Base-by-base conservation (phyloP, 2,888 invertebrate species). In the Diaperis boleti region DNA sequence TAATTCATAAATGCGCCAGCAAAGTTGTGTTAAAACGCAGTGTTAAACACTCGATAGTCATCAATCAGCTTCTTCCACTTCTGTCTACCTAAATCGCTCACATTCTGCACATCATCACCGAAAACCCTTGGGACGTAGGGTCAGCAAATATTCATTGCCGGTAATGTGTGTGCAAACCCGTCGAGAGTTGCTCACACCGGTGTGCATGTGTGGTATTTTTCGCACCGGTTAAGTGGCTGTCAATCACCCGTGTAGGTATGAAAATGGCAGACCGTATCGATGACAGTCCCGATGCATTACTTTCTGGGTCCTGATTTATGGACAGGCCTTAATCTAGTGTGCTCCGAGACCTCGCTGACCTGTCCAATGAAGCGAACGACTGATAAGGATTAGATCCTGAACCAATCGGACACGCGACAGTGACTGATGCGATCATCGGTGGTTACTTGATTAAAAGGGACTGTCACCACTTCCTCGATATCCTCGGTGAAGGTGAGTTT, bases 371-470 rank as follows among this genome's bases (percentile, higher is more conserved):
- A 78, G 77, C 77, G 78, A 62, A 73, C 73, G 76, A 77, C 74
- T 77, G 79, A 79, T 79, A 79, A 79, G 78, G 78, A 78, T 78
- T 79, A 78, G 75, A 76, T 74, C 71, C 73, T 69, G 66, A 66
- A 68, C 76, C 77, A 75, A 77, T 77, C 76, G 75, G 72, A 72
- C 73, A 68, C 64, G 68, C 74, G 79, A 79, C 79, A 79, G 76
- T 79, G 79, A 79, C 78, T 78, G 79, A 79, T 79, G 78, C 75
- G 77, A 76, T 77, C 76, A 78, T 78, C 76, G 77, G 77, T 66
- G 76, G 77, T 76, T 73, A 70, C 77, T 78, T 79, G 79, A 79
- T 79, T 79, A 79, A 79, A 78, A 76, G 74, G 76, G 72, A 76
- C 77, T 75, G 76, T 76, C 78, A 69, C 74, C 69, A 71, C 69